These are phyloP conservation scores for Polylopha cassiicola DNA, from an alignment of 2,888 invertebrate species.

Conservation along the genomic window DNA sequence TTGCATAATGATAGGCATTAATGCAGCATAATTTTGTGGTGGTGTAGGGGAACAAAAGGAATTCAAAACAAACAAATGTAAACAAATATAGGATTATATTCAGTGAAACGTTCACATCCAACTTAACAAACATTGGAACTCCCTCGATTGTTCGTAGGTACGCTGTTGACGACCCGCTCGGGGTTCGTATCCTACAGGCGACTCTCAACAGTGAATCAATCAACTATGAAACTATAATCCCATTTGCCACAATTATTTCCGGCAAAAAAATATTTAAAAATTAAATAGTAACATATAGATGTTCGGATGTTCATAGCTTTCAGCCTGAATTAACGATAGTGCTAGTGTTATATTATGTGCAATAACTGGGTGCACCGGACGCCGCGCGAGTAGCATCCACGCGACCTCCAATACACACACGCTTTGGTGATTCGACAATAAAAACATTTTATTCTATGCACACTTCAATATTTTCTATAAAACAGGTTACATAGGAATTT, in stretches of 20 bases:
- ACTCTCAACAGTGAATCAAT: conserved; percentile 37
- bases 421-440: conserved; percentile 68
- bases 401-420: conserved; percentile 37
- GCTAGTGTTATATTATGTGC: conserved; percentile 47
- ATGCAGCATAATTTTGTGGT: too few species aligned
- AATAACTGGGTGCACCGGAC: conserved; percentile 31
- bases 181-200: conserved; percentile 34
- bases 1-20: too few species aligned
- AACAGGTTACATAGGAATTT: conserved; percentile 31
- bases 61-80: conserved; percentile 67
- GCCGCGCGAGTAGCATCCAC: conserved; percentile 11
- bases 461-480: conserved; percentile 38
- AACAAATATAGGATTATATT: conserved; percentile 78
- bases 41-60: background rate
- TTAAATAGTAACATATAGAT: conserved; percentile 50
- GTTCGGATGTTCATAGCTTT: conserved; percentile 40
- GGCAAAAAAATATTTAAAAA: conserved; percentile 41
- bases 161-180: conserved; percentile 45
- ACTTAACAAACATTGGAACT: conserved; percentile 59
- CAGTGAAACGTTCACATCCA: conserved; percentile 73
- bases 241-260: conserved; percentile 57
- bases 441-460: conserved; percentile 41
- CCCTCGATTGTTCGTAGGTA: conserved; percentile 45
- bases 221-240: conserved; percentile 63
- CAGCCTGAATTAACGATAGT: conserved; percentile 53